phyloP scores from a whole-genome alignment of 2,797 vertebrate genomes.

The Megalops cyprinoides region DNA sequence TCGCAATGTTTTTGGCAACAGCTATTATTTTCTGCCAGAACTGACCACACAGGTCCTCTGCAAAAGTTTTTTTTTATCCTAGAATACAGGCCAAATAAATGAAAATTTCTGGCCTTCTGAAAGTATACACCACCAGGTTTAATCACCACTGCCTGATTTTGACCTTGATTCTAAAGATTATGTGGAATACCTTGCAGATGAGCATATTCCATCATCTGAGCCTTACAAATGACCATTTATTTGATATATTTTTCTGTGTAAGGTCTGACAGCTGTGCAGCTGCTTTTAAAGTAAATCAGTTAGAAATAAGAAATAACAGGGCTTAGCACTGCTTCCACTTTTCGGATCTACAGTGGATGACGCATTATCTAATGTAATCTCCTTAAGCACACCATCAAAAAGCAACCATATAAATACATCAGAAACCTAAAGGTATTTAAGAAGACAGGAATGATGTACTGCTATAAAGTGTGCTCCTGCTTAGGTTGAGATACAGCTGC shows the following conservation, averaged over 20 bases:
- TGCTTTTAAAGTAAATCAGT: constrained; percentile 1
- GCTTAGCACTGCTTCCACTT: not conserved
- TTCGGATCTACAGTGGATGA: not conserved
- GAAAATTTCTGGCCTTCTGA: too few relatives aligned
- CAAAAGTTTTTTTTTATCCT: too few relatives aligned
- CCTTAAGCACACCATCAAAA: not conserved
- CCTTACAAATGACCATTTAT: too few relatives aligned
- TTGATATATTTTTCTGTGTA: too few relatives aligned
- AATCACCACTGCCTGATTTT: too few relatives aligned
- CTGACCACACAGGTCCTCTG: too few relatives aligned
- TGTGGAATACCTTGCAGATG: not conserved
- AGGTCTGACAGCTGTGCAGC: constrained; percentile 10
- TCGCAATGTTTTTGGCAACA: too few relatives aligned
- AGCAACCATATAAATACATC: not conserved
- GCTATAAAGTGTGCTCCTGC: constrained; percentile 27
- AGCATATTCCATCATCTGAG: constrained; percentile 6
- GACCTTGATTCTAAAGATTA: too few relatives aligned
- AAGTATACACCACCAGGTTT: too few relatives aligned
- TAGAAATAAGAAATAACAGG: not conserved
- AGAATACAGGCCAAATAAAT: too few relatives aligned
- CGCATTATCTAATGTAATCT: constrained; percentile 19
- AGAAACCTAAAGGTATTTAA: constrained; percentile 14
- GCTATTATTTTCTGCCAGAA: too few relatives aligned
- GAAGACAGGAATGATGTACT: constrained; percentile 23
- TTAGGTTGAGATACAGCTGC: constrained; percentile 21